phyloP scores from a whole-genome alignment of 2,797 vertebrate species.

The Acanthopagrus latus region DNA sequence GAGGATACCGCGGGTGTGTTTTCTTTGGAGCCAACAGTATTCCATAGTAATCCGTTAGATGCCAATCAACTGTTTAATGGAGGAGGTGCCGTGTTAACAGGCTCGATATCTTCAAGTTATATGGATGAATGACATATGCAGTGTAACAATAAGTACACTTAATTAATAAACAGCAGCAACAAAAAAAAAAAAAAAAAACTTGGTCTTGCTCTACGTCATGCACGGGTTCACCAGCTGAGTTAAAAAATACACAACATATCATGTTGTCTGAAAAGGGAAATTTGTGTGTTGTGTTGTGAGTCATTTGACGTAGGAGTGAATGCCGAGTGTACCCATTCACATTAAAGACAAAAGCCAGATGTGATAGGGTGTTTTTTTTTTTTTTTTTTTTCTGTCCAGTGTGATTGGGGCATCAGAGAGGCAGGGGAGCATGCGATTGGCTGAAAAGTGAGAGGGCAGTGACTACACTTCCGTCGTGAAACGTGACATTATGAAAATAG shows the following conservation, averaged over 20 bases:
- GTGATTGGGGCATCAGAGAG: neutral
- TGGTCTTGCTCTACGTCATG: neutral
- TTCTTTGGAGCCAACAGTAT: neutral
- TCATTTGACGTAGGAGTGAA: too few relatives aligned
- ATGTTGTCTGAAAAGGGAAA: too few relatives aligned
- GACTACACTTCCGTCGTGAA: neutral
- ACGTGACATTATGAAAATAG: neutral
- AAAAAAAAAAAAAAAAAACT: too few relatives aligned
- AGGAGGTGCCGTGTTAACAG: neutral
- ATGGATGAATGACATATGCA: neutral
- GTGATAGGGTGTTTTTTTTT: too few relatives aligned
- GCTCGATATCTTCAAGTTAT: neutral
- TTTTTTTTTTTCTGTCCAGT: too few relatives aligned
- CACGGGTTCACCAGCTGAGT: too few relatives aligned
- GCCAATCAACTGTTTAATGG: neutral
- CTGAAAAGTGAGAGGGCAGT: neutral
- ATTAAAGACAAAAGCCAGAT: too few relatives aligned
- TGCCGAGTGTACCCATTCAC: too few relatives aligned
- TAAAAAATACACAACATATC: too few relatives aligned
- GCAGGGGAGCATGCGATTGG: neutral
- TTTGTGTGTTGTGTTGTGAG: too few relatives aligned
- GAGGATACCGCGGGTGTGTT: neutral
- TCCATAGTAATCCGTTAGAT: constrained; percentile 1
- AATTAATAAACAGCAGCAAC: neutral
- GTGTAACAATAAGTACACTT: too few relatives aligned